Evolutionary conservation across 1,140 invertebrate genomes (phyloP).

Genomic region (Proales similis): DNA sequence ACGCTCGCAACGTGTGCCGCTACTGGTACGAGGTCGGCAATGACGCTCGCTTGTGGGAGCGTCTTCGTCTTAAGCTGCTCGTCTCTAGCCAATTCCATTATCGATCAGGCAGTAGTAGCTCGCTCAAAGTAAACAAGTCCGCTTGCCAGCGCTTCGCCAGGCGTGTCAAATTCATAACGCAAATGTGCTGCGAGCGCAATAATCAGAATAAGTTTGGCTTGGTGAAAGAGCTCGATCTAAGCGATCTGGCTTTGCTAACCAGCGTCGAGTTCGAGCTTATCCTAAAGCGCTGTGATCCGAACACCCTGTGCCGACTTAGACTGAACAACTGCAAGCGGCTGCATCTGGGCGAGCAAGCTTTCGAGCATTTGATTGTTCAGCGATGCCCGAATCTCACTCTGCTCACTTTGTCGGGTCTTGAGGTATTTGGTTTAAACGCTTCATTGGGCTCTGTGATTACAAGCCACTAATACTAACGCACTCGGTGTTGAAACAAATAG

Average conservation of each 20-base stretch:
- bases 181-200: neutral
- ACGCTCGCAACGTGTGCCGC: slow-evolving; percentile 9
- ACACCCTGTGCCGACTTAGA: slow-evolving; percentile 7
- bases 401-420: neutral
- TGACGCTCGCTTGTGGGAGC: slow-evolving; percentile 15
- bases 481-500: neutral
- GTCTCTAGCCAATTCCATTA: neutral
- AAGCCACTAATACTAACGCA: neutral
- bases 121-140: slow-evolving; percentile 17
- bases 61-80: slow-evolving; percentile 33
- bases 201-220: neutral
- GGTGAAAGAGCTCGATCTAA: slow-evolving; percentile 11
- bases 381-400: neutral
- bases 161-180: slow-evolving; percentile 5
- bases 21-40: slow-evolving; percentile 8
- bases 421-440: neutral
- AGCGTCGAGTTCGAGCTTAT: slow-evolving; percentile 23
- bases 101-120: neutral
- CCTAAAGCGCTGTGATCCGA: slow-evolving; percentile 22
- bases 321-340: slow-evolving; percentile 9
- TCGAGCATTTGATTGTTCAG: slow-evolving; percentile 25
- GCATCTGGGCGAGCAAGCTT: neutral
- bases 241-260: slow-evolving; percentile 9
- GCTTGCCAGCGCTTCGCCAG: slow-evolving; percentile 2
- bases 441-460: neutral